Evolutionary conservation across 1,140 invertebrate genomes (phyloP), one percentile per base, ranked within the genome.

Genomic region (Drosophila baimaii): DNA sequence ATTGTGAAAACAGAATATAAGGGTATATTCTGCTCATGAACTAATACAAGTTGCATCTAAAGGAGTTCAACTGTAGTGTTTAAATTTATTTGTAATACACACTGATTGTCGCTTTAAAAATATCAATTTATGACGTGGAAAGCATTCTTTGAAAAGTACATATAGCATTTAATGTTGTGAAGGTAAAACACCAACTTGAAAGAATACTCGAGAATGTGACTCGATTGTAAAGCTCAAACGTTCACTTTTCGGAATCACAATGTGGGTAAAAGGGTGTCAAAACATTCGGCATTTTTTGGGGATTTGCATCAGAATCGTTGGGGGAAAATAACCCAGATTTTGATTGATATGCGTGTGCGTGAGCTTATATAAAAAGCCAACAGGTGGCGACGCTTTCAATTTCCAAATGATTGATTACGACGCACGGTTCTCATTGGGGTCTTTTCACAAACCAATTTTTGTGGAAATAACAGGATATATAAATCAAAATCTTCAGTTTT

Each of bases 321-420:
- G 7, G 23, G 17, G 10, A 39, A 49, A 63, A 47, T 39, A 66
- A 29, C 64, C 64, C 57, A 49, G 58, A 47, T 66, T 66, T 65
- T 65, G 59, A 68, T 65, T 68, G 44, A 69, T 65, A 33, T 13
- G 27, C 33, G 23, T 59, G 29, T 49, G 35, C 25, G 37, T 19
- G 27, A 39, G 39, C 44, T 55, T 72, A 56, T 65, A 54, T 59
- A 52, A 46, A 68, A 62, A 46, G 35, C 51, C 59, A 62, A 57
- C 23, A 79, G 58, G 69, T 47, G 65, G 65, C 61, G 46, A 52
- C 44, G 35, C 46, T 69, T 52, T 69, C 52, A 31, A 43, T 65
- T 43, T 41, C 7, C 12, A 23, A 41, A 65, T 68, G 46, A 69
- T 69, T 69, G 46, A 69, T 65, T 13, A 35, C 21, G 5, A 35